These are phyloP conservation scores for Chrysomela aeneicollis DNA, from an alignment of 2,888 invertebrate genomes.

Conservation along the genomic window DNA sequence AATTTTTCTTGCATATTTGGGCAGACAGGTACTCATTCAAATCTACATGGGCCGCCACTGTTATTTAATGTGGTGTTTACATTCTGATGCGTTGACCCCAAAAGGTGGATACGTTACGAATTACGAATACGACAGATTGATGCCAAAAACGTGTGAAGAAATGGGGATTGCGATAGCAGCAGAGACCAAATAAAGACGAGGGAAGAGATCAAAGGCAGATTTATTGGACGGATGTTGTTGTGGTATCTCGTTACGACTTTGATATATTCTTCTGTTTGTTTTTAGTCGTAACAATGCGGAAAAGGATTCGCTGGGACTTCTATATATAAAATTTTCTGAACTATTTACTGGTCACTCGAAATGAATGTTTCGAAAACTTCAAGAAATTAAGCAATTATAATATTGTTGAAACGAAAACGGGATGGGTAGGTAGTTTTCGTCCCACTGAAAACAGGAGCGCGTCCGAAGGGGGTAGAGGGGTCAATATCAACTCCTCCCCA, in stretches of 20 bases:
- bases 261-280: not conserved
- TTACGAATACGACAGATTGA: constrained; percentile 1
- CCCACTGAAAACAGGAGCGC: too few relatives aligned
- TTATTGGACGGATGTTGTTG: constrained; percentile 1
- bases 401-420: too few relatives aligned
- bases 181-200: constrained; percentile 1
- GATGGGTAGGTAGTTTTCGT: too few relatives aligned
- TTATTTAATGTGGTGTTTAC: constrained; percentile 14
- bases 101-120: constrained; percentile 9
- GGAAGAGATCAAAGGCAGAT: constrained; percentile 6
- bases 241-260: not conserved
- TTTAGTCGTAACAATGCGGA: not conserved
- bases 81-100: constrained; percentile 18
- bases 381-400: too few relatives aligned
- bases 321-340: too few relatives aligned
- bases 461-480: not conserved
- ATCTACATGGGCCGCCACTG: not conserved
- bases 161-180: not conserved
- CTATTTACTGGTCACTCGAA: too few relatives aligned
- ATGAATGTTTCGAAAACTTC: too few relatives aligned
- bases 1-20: too few relatives aligned
- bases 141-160: constrained; percentile 7
- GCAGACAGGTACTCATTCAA: too few relatives aligned
- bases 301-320: too few relatives aligned
- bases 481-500: not conserved